A percentile compares a stretch with the other conserved stretches of the same genome.
These are phyloP conservation scores for Apis laboriosa DNA, from an alignment of 1,140 invertebrate genomes.

Conservation along the genomic window DNA sequence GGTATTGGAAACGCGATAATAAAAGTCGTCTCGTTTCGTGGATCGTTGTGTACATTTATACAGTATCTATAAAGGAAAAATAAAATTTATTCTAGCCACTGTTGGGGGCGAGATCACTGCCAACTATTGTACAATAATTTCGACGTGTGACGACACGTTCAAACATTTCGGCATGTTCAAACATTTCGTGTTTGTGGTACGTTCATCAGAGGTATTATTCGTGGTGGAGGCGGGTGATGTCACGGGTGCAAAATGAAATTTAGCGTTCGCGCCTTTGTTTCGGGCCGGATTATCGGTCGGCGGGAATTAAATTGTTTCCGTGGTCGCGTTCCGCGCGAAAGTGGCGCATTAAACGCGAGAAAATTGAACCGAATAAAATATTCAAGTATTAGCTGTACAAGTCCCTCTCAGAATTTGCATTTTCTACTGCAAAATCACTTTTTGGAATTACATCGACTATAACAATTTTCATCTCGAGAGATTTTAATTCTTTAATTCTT, in stretches of 20 bases:
- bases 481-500: too few species aligned
- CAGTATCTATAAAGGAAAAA: too few species aligned
- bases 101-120: too few species aligned
- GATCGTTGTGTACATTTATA: too few species aligned
- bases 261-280: constrained; percentile 1
- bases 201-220: constrained; percentile 2
- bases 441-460: too few species aligned
- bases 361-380: too few species aligned
- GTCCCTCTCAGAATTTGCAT: too few species aligned
- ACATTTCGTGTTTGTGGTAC: neutral
- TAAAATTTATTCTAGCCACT: neutral
- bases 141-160: neutral
- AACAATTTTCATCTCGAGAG: too few species aligned
- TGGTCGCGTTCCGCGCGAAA: neutral
- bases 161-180: neutral
- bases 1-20: too few species aligned
- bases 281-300: neutral
- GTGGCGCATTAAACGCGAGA: neutral
- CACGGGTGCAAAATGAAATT: constrained; percentile 24
- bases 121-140: neutral
- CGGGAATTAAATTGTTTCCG: constrained; percentile 17
- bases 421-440: too few species aligned
- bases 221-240: neutral
- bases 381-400: too few species aligned
- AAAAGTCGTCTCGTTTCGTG: too few species aligned